phyloP scores from a whole-genome alignment of 1,140 invertebrate species.

The Neotoxoptera formosana region DNA sequence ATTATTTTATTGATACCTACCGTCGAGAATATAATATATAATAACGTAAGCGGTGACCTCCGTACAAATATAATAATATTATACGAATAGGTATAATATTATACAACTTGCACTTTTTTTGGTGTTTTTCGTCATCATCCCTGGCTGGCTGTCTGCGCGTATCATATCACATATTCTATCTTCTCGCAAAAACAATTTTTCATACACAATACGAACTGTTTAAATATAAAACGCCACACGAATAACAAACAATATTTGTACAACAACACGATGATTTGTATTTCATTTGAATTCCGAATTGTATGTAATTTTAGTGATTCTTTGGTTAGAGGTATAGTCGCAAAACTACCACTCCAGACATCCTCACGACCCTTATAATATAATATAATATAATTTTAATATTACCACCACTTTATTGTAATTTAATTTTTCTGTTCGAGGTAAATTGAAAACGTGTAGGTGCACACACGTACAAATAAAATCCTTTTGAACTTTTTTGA shows the following conservation, averaged over 20 bases:
- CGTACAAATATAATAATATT: background rate
- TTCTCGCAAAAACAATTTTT: background rate
- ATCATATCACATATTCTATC: too few relatives aligned
- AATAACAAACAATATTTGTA: too few relatives aligned
- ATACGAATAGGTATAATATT: background rate
- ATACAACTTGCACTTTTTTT: background rate
- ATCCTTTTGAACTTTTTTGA: background rate
- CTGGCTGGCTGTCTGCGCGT: fast-evolving
- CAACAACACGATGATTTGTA: background rate
- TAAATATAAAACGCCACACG: background rate
- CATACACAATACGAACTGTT: background rate
- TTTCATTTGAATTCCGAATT: background rate
- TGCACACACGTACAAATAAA: background rate
- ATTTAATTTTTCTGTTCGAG: background rate
- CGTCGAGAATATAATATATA: background rate
- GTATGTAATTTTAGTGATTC: background rate
- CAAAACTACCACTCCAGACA: background rate
- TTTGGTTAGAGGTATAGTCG: background rate
- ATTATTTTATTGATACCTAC: background rate
- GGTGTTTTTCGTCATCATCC: background rate
- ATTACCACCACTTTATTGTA: background rate
- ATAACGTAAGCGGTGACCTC: background rate
- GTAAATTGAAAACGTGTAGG: background rate
- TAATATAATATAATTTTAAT: background rate
- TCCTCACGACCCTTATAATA: background rate